These are phyloP conservation scores for Drosophila watanabei DNA, from an alignment of 1,140 invertebrate genomes.

Conservation along the genomic window DNA sequence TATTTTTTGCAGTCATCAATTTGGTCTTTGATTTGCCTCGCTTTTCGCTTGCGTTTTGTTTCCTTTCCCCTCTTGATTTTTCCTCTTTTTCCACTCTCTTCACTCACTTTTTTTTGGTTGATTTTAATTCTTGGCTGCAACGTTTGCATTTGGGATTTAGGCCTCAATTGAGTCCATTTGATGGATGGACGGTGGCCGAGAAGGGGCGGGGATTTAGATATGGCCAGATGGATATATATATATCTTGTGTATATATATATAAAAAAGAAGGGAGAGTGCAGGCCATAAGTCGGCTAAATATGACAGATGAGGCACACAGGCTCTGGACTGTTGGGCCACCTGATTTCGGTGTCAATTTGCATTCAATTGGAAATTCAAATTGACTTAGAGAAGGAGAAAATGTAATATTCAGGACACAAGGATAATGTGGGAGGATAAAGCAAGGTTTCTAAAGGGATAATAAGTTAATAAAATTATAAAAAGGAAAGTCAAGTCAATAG, in stretches of 20 bases:
- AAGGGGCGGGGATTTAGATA: conserved; percentile 28
- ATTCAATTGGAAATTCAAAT: conserved; percentile 41
- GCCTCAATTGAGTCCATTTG: conserved; percentile 48
- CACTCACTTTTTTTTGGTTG: not conserved
- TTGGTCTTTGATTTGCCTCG: conserved; percentile 60
- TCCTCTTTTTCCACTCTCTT: not conserved
- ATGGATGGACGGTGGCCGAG: conserved; percentile 59
- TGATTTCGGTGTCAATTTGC: conserved; percentile 43
- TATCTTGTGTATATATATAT: not conserved
- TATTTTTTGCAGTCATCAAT: conserved; percentile 69
- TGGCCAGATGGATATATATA: conserved; percentile 9
- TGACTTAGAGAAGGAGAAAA: conserved; percentile 23
- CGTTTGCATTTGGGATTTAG: conserved; percentile 73
- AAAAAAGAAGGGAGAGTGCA: not conserved
- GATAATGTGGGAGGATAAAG: not conserved
- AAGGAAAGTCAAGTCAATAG: not conserved
- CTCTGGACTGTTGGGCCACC: conserved; percentile 3
- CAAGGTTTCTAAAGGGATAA: not conserved
- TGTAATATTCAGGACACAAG: not conserved
- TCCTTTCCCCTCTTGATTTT: conserved; percentile 5
- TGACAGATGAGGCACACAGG: conserved; percentile 41
- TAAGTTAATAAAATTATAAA: not conserved
- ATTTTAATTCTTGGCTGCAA: conserved; percentile 73
- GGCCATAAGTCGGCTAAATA: conserved; percentile 43
- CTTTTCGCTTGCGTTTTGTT: conserved; percentile 24